Base-by-base conservation (phyloP, 2,113 vertebrate species). In the Taurulus bubalis region DNA sequence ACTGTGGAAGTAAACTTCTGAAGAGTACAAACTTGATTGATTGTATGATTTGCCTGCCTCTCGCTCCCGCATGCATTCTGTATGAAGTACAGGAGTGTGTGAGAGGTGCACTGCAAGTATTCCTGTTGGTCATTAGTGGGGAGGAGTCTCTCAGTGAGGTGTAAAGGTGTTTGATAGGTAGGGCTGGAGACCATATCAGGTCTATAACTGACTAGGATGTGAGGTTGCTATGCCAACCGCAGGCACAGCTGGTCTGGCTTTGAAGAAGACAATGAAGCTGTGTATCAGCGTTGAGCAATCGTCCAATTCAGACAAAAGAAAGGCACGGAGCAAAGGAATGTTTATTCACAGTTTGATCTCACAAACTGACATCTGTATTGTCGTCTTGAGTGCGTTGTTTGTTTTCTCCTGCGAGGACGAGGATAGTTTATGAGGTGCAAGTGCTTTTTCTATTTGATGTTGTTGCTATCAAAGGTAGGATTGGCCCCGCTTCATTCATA, bases 151-250 rank as follows among this genome's bases (percentile, higher is more conserved):
- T 77, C 66, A 76, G 3, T 76, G 77, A 71, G 59, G 82, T 58
- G 45, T 83, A 60, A 80, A 75, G 77, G 83, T 83, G 83, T 85
- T 85, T 80, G 66, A 78, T 58, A 30, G 32, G 74, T 30, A 53
- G 24, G 51, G 53, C 62, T 79, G 58, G 45, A 85, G 51, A 77
- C 11, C 0, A 49, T 65, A 42, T 75, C 45, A 47, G 22, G 16
- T 75, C 71, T 71, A 28, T 24, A 4, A 47, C 56, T 49, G 51
- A 66, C 69, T 7, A 12, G 30, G 71, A 82, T 80, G 59, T 45
- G 66, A 18, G 77, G 92, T 94, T 93, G 89, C 90, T 38, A 90
- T 92, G 92, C 80, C 90, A 91, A 93, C 91, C 8, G 1, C 71
- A 82, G 70, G 45, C 73, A 69, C 87, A 89, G 85, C 83, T 82